Percentiles rank a stretch among this genome's conserved stretches.
phyloP scores from a whole-genome alignment of 2,113 vertebrate genomes.

The Geococcyx californianus region DNA sequence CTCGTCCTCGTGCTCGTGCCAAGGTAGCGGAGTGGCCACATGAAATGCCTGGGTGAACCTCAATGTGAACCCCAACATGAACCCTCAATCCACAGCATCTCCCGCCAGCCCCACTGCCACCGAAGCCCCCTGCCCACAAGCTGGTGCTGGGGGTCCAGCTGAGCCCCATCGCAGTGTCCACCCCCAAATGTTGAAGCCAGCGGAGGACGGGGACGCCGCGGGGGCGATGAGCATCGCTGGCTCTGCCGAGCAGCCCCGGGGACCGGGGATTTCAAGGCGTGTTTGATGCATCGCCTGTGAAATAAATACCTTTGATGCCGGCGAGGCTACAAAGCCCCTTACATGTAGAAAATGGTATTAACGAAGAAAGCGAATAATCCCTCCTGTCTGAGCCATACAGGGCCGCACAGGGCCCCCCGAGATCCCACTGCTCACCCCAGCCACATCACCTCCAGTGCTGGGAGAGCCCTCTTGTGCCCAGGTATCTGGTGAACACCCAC shows the following conservation, averaged over 20 bases:
- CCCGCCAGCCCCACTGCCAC: accelerated
- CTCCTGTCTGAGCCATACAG: no score
- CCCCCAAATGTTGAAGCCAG: neutral
- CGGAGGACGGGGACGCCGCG: accelerated
- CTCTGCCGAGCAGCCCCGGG: neutral
- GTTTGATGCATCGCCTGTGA: neutral
- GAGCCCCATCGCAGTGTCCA: neutral
- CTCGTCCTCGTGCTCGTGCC: neutral
- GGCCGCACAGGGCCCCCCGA: accelerated
- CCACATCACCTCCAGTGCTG: accelerated
- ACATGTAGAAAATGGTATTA: neutral
- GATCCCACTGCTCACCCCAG: neutral
- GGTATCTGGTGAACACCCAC: accelerated
- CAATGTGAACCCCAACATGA: neutral
- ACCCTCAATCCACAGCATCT: accelerated
- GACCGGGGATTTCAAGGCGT: neutral
- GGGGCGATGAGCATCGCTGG: accelerated
- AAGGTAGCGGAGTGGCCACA: accelerated
- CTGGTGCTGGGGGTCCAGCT: accelerated
- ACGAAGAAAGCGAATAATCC: neutral
- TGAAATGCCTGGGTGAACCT: neutral
- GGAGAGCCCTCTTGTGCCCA: neutral
- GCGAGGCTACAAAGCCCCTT: neutral
- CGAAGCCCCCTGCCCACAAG: neutral
- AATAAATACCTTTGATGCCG: neutral